Base-by-base conservation (phyloP, 1,140 invertebrate genomes). In the Eumaeus atala region DNA sequence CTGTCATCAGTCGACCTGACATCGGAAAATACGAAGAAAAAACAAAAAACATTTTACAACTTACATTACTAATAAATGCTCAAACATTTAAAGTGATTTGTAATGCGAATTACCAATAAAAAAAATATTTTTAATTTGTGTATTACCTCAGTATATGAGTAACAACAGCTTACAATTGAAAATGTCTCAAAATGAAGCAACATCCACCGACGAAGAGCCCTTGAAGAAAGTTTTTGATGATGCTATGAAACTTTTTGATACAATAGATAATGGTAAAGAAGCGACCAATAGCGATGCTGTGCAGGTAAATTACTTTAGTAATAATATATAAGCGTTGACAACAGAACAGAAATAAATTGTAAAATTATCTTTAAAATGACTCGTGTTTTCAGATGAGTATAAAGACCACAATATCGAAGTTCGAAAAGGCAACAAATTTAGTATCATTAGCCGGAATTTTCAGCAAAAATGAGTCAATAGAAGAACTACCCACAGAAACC, bases 401-500 rank as follows among this genome's bases (percentile, higher is more conserved):
- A 0, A 93, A 90, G 75, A 89, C 89, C 62, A 88, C 90, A 7
- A 95, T 96, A 84, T 80, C 87, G 16, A 89, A 91, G 35, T 91
- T 96, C 55, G 95, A 97, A 87, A 89, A 94, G 67, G 88, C 91
- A 1, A 97, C 95, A 12, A 90, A 89, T 61, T 77, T 95, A 49
- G 95, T 96, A 0, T 96, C 94, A 6, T 59, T 92, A 37, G 88
- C 93, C 0, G 92, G 91, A 44, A 90, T 98, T 79, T 98, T 98
- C 69, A 97, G 95, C 79, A 77, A 80, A 33, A 98, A 98, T 87
- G 97, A 98, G 90, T 89, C 87, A 18, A 89, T 96, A 40, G 95
- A 97, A 51, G 97, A 98, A 88, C 76, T 98, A 9, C 83, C 95
- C 0, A 96, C 96, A 10, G 92, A 93, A 61, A 92, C 96, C 70